Evolutionary conservation across 1,140 invertebrate species (phyloP).

Genomic region (Neodiprion virginianus): DNA sequence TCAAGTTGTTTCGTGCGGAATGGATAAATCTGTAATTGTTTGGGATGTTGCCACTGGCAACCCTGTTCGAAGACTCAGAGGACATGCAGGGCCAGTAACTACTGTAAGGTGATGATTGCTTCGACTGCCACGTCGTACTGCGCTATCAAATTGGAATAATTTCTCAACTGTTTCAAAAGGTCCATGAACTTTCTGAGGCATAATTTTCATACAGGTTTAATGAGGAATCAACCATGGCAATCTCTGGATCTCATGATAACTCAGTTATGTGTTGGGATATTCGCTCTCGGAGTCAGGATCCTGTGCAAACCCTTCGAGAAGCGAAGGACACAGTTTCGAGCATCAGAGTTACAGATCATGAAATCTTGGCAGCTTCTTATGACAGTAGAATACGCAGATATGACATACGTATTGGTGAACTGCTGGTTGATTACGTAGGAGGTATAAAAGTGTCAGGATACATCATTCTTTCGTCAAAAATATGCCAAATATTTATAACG

Average conservation of each 20-base stretch:
- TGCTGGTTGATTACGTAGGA: conserved; percentile 86
- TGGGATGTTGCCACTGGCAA: conserved; percentile 91
- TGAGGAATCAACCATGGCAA: conserved; percentile 88
- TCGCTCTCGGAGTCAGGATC: conserved; percentile 73
- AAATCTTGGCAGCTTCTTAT: conserved; percentile 90
- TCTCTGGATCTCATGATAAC: conserved; percentile 93
- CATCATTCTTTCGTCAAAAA: background rate
- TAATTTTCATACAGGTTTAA: conserved; percentile 72
- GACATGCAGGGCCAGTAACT: conserved; percentile 87
- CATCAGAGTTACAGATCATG: conserved; percentile 84
- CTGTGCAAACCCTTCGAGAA: conserved; percentile 85
- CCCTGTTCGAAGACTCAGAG: conserved; percentile 80
- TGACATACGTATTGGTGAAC: conserved; percentile 85
- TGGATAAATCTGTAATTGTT: conserved; percentile 87
- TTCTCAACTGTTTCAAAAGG: no score
- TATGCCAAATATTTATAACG: conserved; percentile 9
- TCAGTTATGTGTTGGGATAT: conserved; percentile 91
- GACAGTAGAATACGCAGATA: conserved; percentile 89
- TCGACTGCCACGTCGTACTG: no score
- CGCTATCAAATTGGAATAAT: no score
- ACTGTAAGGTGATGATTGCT: conserved; percentile 67
- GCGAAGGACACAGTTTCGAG: conserved; percentile 93
- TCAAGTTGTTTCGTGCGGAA: conserved; percentile 85
- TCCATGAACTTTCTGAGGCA: no score
- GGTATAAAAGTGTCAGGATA: conserved; percentile 59